Conservation (phyloP, 2,113 vertebrate species). For the Coryphaenoides rupestris region DNA sequence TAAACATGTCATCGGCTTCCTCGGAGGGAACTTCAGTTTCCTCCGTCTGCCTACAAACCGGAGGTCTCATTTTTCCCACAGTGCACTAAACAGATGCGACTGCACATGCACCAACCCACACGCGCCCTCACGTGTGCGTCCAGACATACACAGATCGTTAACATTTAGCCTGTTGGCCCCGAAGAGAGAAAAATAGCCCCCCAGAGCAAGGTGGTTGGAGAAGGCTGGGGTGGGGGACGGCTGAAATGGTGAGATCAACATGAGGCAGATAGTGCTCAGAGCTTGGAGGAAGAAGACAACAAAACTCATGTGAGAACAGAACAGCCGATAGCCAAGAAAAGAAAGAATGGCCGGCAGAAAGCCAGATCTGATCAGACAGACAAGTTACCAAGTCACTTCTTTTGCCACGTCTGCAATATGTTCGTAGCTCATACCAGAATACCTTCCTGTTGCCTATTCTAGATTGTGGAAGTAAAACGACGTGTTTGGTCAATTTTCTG, state of each 20-base stretch:
- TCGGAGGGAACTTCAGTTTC: conserved; percentile 40
- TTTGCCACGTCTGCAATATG: too few relatives aligned
- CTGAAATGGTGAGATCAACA: conserved; percentile 7
- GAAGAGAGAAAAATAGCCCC: conserved; percentile 4
- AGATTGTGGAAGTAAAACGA: too few relatives aligned
- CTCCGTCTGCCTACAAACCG: conserved; percentile 30
- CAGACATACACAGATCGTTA: conserved; percentile 7
- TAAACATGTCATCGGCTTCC: conserved; percentile 40
- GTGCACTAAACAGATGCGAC: neutral
- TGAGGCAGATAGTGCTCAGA: neutral
- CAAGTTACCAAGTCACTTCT: too few relatives aligned
- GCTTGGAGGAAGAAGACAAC: too few relatives aligned
- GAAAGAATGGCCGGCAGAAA: too few relatives aligned
- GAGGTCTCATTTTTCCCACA: conserved; percentile 11
- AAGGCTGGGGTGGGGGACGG: neutral
- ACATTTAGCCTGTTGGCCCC: conserved; percentile 9
- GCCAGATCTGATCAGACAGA: too few relatives aligned
- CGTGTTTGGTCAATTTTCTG: too few relatives aligned
- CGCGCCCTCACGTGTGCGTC: neutral
- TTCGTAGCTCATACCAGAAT: too few relatives aligned
- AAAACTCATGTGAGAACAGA: too few relatives aligned
- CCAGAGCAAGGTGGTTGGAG: conserved; percentile 10
- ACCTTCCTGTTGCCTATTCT: too few relatives aligned
- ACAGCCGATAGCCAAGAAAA: too few relatives aligned
- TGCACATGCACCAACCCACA: neutral